Conservation (phyloP, 1,140 invertebrate species). For the Phymorhynchus buccinoides region DNA sequence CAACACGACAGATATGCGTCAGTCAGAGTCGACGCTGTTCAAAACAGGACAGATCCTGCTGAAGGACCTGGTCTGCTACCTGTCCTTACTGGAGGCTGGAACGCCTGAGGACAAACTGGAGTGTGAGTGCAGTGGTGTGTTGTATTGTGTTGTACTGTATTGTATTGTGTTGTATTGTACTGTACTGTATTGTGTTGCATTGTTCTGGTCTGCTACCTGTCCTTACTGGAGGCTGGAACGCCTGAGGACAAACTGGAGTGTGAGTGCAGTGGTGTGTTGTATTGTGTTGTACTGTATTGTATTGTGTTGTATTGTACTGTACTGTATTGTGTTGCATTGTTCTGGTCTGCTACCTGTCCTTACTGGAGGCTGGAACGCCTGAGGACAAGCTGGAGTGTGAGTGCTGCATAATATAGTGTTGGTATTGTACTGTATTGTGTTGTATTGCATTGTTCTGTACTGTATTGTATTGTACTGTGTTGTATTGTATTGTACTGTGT, state of each 20-base stretch:
- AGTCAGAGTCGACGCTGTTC: conserved; percentile 40
- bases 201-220: not conserved
- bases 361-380: conserved; percentile 92
- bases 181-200: too few species aligned
- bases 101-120: conserved; percentile 93
- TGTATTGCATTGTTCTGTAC: too few species aligned
- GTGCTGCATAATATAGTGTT: too few species aligned
- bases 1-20: not conserved
- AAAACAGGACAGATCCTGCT: conserved; percentile 77
- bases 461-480: too few species aligned
- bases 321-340: conserved; percentile 24
- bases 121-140: conserved; percentile 96
- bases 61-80: conserved; percentile 79
- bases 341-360: conserved; percentile 94
- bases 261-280: conserved; percentile 77
- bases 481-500: too few species aligned
- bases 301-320: too few species aligned
- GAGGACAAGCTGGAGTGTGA: conserved; percentile 95
- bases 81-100: conserved; percentile 45
- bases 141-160: too few species aligned
- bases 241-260: conserved; percentile 97
- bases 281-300: too few species aligned
- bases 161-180: too few species aligned
- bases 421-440: too few species aligned
- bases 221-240: conserved; percentile 49